phyloP scores from a whole-genome alignment of 2,113 vertebrate species.

The Loxodonta africana region DNA sequence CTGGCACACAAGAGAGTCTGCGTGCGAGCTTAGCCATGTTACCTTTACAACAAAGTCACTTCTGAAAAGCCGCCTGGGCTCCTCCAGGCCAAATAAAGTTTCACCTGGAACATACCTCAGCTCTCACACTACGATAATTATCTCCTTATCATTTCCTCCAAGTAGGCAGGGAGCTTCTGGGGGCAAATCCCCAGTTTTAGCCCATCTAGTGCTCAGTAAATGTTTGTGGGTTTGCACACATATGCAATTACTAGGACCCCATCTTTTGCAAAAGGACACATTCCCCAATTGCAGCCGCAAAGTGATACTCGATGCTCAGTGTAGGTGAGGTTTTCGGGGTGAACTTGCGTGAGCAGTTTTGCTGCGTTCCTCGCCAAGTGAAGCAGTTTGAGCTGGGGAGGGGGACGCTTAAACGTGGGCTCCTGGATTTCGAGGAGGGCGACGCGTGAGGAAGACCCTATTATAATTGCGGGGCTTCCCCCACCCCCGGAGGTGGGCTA shows the following conservation, averaged over 20 bases:
- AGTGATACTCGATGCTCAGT: neutral
- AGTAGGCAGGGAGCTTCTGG: neutral
- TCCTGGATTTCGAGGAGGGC: neutral
- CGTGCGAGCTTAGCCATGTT: neutral
- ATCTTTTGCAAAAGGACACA: neutral
- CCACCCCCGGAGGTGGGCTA: constrained; percentile 66
- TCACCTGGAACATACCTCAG: neutral
- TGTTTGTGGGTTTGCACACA: neutral
- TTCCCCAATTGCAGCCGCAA: neutral
- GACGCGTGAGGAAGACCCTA: constrained; percentile 56
- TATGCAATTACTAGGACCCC: too few species aligned
- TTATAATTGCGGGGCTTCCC: constrained; percentile 74
- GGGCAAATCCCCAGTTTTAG: neutral
- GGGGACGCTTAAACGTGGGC: neutral
- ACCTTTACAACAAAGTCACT: neutral
- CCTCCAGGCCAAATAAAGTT: neutral
- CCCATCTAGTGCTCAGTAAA: neutral
- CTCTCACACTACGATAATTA: neutral
- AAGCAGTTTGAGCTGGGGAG: neutral
- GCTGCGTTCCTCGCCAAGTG: neutral
- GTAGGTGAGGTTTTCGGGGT: neutral
- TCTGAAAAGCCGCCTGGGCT: constrained; percentile 9
- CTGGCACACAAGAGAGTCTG: neutral
- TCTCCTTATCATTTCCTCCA: neutral
- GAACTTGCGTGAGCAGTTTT: neutral